Base-by-base conservation (phyloP, 2,888 invertebrate species). In the Keiferia lycopersicella region DNA sequence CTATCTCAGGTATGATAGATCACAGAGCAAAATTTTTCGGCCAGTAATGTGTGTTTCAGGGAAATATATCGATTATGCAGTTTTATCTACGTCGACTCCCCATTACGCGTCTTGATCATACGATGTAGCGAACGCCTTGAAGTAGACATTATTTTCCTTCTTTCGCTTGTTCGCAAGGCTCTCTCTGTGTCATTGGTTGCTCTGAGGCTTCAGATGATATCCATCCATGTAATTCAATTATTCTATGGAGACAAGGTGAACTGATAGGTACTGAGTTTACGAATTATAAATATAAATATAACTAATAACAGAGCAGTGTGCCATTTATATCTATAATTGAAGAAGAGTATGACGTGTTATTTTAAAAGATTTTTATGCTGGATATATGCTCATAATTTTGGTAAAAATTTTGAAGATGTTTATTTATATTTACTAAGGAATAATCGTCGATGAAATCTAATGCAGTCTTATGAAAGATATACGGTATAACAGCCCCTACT, bases 221-320 rank as follows among this genome's bases (percentile, higher is more conserved):
- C 91, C 91, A 91, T 91, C 91, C 91, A 91, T 87, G 81, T 84
- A 87, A 89, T 87, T 90, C 91, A 91, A 91, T 91, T 91, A 91
- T 86, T 86, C 86, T 88, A 89, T 90, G 89, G 89, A 86, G 86
- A 91, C 90, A 91, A 90, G 89, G 91, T 90, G 88, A 87, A 84
- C 84, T 82, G 87, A 79, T 87, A 87, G 82, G 83, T 86, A 80
- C 78, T 84, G 82, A 82, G 78, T 87, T 84, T 87, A 84, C 82
- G 81, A 82, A 78, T 77, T 80, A 81, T 83, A 85, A 81, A 80
- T 84, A 86, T 73, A 72, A 73, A 73, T 75, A 73, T 82, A 81
- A n/a, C n/a, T n/a, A n/a, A 75, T 76, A 85, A 87, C 86, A 84
- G 86, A 88, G 88, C 89, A 82, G 84, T 84, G 91, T 91, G 91